Evolutionary conservation across 2,888 invertebrate species (phyloP).

Genomic region (Coleophora deauratella): DNA sequence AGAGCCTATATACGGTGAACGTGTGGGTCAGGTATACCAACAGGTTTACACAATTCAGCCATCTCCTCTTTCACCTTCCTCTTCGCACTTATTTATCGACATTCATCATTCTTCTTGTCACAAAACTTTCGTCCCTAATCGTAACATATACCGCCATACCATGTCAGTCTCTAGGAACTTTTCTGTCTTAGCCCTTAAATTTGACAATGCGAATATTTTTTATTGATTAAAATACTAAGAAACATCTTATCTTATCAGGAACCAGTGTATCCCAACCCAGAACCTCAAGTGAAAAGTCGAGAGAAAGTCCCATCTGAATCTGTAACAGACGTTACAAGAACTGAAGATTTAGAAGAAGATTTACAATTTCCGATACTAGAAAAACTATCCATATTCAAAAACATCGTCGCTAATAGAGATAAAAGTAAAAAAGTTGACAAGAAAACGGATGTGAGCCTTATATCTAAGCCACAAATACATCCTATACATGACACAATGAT

Average conservation of each 20-base stretch:
- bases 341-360: slow-evolving; percentile 33
- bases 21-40: too few species aligned
- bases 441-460: slow-evolving; percentile 26
- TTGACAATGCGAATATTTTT: too few species aligned
- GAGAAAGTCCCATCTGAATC: slow-evolving; percentile 11
- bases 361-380: slow-evolving; percentile 39
- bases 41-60: too few species aligned
- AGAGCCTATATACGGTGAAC: too few species aligned
- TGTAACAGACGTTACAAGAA: slow-evolving; percentile 13
- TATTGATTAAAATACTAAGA: too few species aligned
- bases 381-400: slow-evolving; percentile 54
- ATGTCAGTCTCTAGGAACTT: too few species aligned
- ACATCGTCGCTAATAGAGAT: slow-evolving; percentile 38
- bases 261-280: slow-evolving; percentile 35
- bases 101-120: too few species aligned
- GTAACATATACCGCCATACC: too few species aligned
- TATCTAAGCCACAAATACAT: slow-evolving; percentile 49
- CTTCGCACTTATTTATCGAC: too few species aligned
- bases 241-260: slow-evolving; percentile 40
- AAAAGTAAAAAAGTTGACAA: slow-evolving; percentile 18
- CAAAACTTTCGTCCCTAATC: too few species aligned
- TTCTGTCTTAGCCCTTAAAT: too few species aligned
- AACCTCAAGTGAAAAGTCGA: slow-evolving; percentile 17
- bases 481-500: slow-evolving; percentile 46
- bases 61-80: too few species aligned